Conservation (phyloP, 2,888 invertebrate species). For the Caenorhabditis sp. region DNA sequence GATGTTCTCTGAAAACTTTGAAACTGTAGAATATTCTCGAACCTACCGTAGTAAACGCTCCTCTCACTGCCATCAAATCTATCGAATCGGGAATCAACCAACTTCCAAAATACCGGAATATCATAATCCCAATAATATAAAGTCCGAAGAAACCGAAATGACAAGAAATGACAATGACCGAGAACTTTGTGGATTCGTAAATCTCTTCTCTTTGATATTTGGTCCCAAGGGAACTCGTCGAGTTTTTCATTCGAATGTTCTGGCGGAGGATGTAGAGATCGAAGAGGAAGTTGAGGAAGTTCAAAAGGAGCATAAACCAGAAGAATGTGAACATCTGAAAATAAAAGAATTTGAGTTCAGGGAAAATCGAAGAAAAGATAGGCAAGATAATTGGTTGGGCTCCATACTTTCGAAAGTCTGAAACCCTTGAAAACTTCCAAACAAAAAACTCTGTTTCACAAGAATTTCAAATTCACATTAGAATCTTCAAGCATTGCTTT, state of each 20-base stretch:
- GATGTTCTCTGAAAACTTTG: background rate
- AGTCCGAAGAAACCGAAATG: conserved; percentile 23
- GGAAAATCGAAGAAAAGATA: too few relatives aligned
- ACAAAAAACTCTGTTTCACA: background rate
- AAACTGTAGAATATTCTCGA: background rate
- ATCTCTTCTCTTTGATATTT: conserved; percentile 47
- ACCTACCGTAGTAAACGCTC: conserved; percentile 6
- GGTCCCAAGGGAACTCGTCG: background rate
- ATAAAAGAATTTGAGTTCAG: too few relatives aligned
- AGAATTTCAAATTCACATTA: too few relatives aligned
- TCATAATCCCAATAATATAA: conserved; percentile 4
- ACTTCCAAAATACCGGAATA: conserved; percentile 36
- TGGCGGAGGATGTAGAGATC: background rate
- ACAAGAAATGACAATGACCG: conserved; percentile 26
- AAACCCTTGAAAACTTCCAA: too few relatives aligned
- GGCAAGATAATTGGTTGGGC: too few relatives aligned
- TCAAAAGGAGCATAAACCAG: background rate
- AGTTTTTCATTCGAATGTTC: background rate
- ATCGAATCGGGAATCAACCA: background rate
- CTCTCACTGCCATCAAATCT: conserved; percentile 2
- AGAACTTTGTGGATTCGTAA: conserved; percentile 21
- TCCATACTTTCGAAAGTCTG: too few relatives aligned
- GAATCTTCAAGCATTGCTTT: too few relatives aligned
- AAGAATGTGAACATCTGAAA: conserved; percentile 30
- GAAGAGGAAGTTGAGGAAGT: conserved; percentile 10